A percentile compares a stretch with the other conserved stretches of the same genome.
phyloP scores from a whole-genome alignment of 2,113 vertebrate genomes.

The Lepidothrix coronata region DNA sequence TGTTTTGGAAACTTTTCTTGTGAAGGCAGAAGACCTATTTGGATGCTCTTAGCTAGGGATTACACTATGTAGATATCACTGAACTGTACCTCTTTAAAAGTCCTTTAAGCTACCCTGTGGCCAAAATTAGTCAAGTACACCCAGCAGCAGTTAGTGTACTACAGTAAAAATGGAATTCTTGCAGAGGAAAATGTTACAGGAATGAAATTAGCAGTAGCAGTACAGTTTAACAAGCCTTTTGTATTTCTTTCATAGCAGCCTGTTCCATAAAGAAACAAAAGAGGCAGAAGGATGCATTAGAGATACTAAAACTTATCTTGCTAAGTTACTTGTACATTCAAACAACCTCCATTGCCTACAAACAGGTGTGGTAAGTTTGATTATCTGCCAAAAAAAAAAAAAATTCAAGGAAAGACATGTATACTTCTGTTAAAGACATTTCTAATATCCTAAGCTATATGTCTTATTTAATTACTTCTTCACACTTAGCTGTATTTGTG shows the following conservation, averaged over 20 bases:
- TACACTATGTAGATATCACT: neutral
- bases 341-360: neutral
- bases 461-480: neutral
- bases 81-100: neutral
- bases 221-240: neutral
- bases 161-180: neutral
- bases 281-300: neutral
- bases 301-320: neutral
- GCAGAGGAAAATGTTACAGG: neutral
- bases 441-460: neutral
- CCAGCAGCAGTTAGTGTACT: neutral
- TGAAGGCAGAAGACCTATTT: neutral
- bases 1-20: neutral
- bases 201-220: neutral
- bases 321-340: neutral
- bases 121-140: neutral
- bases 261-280: neutral
- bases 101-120: neutral
- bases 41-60: neutral
- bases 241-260: neutral
- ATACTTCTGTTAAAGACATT: neutral
- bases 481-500: neutral
- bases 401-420: neutral
- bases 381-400: neutral
- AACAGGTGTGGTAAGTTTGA: neutral